phyloP scores from a whole-genome alignment of 2,797 vertebrate species.

The Betta splendens region DNA sequence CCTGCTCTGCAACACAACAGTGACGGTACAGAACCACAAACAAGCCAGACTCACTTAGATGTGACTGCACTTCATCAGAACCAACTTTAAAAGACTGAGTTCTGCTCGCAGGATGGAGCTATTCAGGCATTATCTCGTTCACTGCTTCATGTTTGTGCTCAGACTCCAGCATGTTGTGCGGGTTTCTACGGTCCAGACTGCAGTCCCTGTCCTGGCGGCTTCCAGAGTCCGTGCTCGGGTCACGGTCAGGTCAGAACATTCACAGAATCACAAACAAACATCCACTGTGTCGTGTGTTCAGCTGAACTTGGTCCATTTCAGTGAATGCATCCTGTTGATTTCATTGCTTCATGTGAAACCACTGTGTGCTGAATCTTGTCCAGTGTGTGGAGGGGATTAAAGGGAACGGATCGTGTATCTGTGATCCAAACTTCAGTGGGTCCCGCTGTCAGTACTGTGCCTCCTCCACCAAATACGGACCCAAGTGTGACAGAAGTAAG shows the following conservation, averaged over 20 bases:
- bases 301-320: background rate
- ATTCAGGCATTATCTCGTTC: no score
- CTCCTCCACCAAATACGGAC: constrained; percentile 81
- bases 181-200: constrained; percentile 92
- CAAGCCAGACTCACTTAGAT: no score
- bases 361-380: background rate
- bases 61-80: no score
- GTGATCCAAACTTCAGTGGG: constrained; percentile 84
- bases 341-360: no score
- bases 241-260: constrained; percentile 90
- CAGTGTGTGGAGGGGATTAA: constrained; percentile 87
- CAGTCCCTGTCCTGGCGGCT: constrained; percentile 87
- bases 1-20: constrained; percentile 74
- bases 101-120: no score
- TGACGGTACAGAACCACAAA: constrained; percentile 72
- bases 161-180: constrained; percentile 88
- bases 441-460: constrained; percentile 89
- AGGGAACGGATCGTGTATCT: constrained; percentile 88
- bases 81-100: no score
- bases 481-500: constrained; percentile 87
- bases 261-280: no score
- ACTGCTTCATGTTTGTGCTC: constrained; percentile 23
- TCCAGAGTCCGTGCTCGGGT: constrained; percentile 84
- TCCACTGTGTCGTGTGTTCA: no score
- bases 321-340: background rate